Base-by-base conservation (phyloP, 2,888 invertebrate genomes). In the Hartigia nigra region DNA sequence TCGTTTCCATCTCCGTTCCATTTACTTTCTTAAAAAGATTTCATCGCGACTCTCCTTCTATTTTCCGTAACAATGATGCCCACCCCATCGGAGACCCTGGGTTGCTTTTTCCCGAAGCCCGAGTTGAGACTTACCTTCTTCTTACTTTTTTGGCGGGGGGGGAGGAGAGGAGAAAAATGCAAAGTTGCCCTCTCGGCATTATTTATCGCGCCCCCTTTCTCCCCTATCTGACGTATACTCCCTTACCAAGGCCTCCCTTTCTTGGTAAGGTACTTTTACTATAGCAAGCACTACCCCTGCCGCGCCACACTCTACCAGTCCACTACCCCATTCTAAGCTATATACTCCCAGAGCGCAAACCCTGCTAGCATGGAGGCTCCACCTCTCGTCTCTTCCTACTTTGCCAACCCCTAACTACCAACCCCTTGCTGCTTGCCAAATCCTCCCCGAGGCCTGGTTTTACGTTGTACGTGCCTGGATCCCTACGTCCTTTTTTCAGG, bases 11-110 rank as follows among this genome's bases (percentile, higher is more conserved):
- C 84, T 84, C 77, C 82, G 84, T 88, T 85, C 83, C 85, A 88
- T 88, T 87, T 87, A 86, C 83, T 84, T 85, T 79, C 76, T 82
- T 80, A 81, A 85, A 85, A 86, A 87, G 87, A 88, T 89, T 84
- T 80, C 82, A 86, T 87, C 84, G 83, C 75, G 55, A 77, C 72
- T 80, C 84, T 82, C 80, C 84, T 83, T 84, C 85, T 82, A 86
- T 85, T 86, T 85, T 85, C 81, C 81, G 79, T 84, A 84, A 86
- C 85, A 86, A 88, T 88, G 86, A 86, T 83, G 84, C 81, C 78
- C 80, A 80, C 78, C 77, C 55, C 79, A 70, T 37, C 76, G 36
- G 39, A n/a, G 36, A 35, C 31, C n/a, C 34, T n/a, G 36, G 31
- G 74, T 69, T n/a, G 32, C 39, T 72, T 37, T 76, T 72, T 76